Base-by-base conservation (phyloP, 2,113 vertebrate species). In the Platanista minor region DNA sequence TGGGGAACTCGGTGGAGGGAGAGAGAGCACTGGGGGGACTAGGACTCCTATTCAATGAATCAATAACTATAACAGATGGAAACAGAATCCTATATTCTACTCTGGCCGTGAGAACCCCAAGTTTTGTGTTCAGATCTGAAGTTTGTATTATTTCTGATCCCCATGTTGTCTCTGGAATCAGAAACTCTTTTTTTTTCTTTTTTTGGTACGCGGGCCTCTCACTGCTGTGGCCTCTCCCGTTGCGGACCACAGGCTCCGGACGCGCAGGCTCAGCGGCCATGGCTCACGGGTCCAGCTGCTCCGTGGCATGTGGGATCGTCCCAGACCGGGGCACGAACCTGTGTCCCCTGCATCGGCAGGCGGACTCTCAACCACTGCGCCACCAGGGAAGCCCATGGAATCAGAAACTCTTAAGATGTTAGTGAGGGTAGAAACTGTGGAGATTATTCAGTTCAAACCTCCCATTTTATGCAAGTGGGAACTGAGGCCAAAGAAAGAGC, bases 1-100 rank as follows among this genome's bases (percentile, higher is more conserved):
- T 4, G 6, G 54, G 23, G 72, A 75, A 46, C 1, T 0, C 9
- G 64, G 41, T 0, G 2, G 9, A 41, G 15, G 14, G 12, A 41
- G 52, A n/a, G 20, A 52, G 46, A 10, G 14, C 94, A 12, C 33
- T 9, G 5, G 72, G 5, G 72, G 8, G 27, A 11, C 17, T 17
- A 17, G 29, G 77, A 27, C 20, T 59, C 69, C 54, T 41, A 18
- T 0, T 64, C 33, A 13, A 17, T 36, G 27, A 64, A 8, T 3
- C 9, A 5, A 31, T 46, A 54, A 64, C 33, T 29, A 1, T 27
- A 62, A 39, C 20, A 8, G 64, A 29, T 25, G 14, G 46, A 43
- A 80, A 81, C 13, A 2, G 18, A 71, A 36, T 31, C 33, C 17
- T 89, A 12, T 7, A n/a, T 33, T 61, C 39, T 82, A 5, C 5